Base-by-base conservation (phyloP, 2,888 invertebrate genomes). In the Habroteleia sp. region DNA sequence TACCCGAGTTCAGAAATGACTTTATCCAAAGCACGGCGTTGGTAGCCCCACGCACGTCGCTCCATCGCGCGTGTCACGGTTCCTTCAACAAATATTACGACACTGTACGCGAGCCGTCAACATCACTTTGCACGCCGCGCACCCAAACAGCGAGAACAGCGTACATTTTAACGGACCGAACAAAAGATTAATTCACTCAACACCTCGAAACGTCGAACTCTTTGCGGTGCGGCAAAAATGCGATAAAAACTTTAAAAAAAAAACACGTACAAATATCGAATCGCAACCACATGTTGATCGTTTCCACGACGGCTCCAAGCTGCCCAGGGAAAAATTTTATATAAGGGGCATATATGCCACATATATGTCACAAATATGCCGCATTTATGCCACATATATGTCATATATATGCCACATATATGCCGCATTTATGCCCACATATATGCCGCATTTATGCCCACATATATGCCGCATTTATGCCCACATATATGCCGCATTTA, bases 21-120 rank as follows among this genome's bases (percentile, higher is more conserved):
- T n/a, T 71, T 62, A 56, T 71, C 62, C 71, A 56, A 63, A 63
- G 54, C 42, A 63, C 71, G 62, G 54, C 62, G 46, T 54, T 8
- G 11, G 33, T 31, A 25, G 56, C 37, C 71, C 54, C 62, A 63
- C 63, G 63, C 54, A 46, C 39, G 50, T 60, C 27, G 8, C 29
- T 33, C 48, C 44, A 33, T 62, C 37, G 14, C 16, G 10, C 31
- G 23, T 14, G 11, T 46, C 46, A 14, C 27, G 44, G 13, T 44
- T 35, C 37, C 35, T 44, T 69, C 44, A 29, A 41, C 16, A 52
- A 46, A 37, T 31, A 10, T 44, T 33, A n/a, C 52, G 17, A 52
- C 42, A 52, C 52, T 35, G 13, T n/a, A n/a, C 27, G 17, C 20
- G 16, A 52, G 3, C 7, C 20, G 17, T 29, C n/a, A n/a, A n/a